Conservation (phyloP, 2,797 vertebrate species). For the Valencia hispanica region DNA sequence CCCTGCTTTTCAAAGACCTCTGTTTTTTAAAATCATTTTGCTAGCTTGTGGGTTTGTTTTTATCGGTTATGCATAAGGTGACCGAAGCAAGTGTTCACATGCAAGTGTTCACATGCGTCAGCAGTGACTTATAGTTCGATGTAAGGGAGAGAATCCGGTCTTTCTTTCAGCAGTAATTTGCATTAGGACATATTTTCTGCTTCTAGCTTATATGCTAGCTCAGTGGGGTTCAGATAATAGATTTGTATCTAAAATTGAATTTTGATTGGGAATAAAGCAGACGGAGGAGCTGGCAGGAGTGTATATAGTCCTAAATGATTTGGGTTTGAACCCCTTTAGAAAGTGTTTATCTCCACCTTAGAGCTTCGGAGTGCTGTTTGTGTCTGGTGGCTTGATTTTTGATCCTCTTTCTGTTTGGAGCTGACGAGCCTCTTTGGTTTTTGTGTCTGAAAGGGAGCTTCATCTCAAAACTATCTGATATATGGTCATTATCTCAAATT, state of each 20-base stretch:
- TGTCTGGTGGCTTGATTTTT: conserved; percentile 27
- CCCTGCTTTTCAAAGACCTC: too few species aligned
- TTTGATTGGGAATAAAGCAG: conserved; percentile 31
- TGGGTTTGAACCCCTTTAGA: too few species aligned
- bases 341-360: background rate
- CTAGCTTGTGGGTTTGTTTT: too few species aligned
- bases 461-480: conserved; percentile 54
- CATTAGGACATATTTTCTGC: conserved; percentile 30
- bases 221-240: background rate
- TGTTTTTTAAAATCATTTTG: too few species aligned
- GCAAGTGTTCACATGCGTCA: too few species aligned
- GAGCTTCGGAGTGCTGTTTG: conserved; percentile 15
- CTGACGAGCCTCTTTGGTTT: conserved; percentile 22
- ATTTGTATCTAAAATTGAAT: conserved; percentile 33
- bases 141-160: too few species aligned
- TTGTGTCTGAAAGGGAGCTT: conserved; percentile 46
- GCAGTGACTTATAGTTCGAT: too few species aligned
- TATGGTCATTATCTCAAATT: conserved; percentile 51
- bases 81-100: too few species aligned
- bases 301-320: conserved; percentile 6
- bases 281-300: conserved; percentile 25
- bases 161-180: conserved; percentile 43
- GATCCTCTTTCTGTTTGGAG: conserved; percentile 11
- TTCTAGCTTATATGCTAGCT: conserved; percentile 9
- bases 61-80: too few species aligned